Evolutionary conservation across 92 coral and sea anemone species (phyloP), one percentile per base, ranked within the genome.

Genomic region (Palythoa grandiflora): DNA sequence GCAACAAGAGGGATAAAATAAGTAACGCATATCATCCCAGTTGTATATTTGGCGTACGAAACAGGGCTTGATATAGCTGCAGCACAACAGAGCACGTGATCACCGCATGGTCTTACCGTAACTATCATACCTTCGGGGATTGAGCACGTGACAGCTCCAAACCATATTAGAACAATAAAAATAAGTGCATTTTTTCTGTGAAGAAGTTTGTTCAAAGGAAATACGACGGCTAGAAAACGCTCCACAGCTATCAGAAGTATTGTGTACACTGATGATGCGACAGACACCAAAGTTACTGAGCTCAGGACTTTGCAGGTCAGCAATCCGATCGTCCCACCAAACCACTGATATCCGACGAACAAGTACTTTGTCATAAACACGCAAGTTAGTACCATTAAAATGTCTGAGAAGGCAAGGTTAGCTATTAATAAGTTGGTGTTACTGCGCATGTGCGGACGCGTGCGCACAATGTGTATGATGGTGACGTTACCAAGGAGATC

Each of bases 321-420:
- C 70, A 86, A 77, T 52, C 98, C 98, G 83, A 86, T 37, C 20
- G 89, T 87, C 35, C 95, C 95, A 1, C 94, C 98, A 76, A 94
- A 94, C 98, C 98, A 94, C 66, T 87, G 90, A 35, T 73, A 80
- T 12, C 85, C 88, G 57, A 87, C 91, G 17, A 81, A 94, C 59
- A 93, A 88, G 72, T 68, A 78, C 57, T 92, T 94, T 12, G 87
- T 77, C 80, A 94, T 75, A 51, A 90, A 94, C 19, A 89, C 70
- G 57, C 87, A 88, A 47, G 91, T 90, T 37, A 90, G 93, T 59
- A 93, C 83, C 90, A 94, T 94, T 75, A 92, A 68, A 53, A 94
- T 85, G 89, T 94, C 98, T n/a, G 98, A 93, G 84, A 83, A 88
- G 55, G 98, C 95, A 76, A 94, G 89, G 80, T 92, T 94, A 48